phyloP scores from a whole-genome alignment of 2,113 vertebrate species.

The Petaurus breviceps region DNA sequence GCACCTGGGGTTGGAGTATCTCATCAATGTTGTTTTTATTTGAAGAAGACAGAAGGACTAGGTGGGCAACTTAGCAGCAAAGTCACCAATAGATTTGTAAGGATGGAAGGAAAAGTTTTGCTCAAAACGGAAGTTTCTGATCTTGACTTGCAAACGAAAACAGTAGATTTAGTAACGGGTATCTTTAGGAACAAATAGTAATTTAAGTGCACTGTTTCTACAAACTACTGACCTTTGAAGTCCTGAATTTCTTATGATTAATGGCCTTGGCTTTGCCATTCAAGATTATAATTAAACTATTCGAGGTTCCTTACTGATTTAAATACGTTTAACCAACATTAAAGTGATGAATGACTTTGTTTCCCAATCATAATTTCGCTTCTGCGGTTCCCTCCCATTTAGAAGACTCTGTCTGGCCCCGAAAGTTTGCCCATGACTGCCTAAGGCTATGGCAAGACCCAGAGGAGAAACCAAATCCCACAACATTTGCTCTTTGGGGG shows the following conservation, averaged over 20 bases:
- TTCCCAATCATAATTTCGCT: not conserved
- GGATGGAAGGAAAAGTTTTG: not conserved
- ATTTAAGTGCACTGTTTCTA: constrained; percentile 21
- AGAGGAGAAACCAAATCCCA: not conserved
- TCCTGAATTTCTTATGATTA: constrained; percentile 24
- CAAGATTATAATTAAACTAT: constrained; percentile 51
- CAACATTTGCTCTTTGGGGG: not conserved
- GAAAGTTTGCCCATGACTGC: constrained; percentile 12
- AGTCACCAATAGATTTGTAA: constrained; percentile 13
- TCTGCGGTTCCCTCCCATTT: not conserved
- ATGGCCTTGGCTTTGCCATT: constrained; percentile 30
- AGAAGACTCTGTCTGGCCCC: not conserved
- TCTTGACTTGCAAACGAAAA: constrained; percentile 17
- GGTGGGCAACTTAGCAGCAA: not conserved
- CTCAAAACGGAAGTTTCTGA: not conserved
- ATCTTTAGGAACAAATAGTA: not conserved
- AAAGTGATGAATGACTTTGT: not conserved
- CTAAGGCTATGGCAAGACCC: not conserved
- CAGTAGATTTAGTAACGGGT: not conserved
- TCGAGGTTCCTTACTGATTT: not conserved
- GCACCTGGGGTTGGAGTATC: not conserved
- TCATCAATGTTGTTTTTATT: not conserved
- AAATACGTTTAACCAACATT: not conserved
- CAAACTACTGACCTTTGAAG: not conserved
- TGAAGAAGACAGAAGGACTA: not conserved